phyloP scores from a whole-genome alignment of 2,888 invertebrate genomes.

The Eulithis testata region DNA sequence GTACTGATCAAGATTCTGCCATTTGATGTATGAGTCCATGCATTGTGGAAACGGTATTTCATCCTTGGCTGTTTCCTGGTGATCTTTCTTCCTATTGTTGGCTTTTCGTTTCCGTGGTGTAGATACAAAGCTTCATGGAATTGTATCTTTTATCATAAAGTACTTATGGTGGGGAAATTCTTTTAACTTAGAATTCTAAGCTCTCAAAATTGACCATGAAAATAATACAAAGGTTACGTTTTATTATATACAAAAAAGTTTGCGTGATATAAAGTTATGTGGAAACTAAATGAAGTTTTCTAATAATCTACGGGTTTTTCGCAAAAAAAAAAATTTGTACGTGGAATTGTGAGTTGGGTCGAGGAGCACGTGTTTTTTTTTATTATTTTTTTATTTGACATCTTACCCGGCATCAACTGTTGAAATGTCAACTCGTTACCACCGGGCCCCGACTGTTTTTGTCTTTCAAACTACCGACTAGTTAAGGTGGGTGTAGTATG shows the following conservation, averaged over 20 bases:
- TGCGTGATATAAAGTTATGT: too few relatives aligned
- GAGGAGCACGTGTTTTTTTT: too few relatives aligned
- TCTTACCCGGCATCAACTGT: background rate
- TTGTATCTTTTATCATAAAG: background rate
- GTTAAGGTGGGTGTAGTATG: conserved; percentile 55
- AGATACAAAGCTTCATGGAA: conserved; percentile 5
- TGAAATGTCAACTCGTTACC: conserved; percentile 45
- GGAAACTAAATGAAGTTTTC: too few relatives aligned
- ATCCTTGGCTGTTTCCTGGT: conserved; percentile 43
- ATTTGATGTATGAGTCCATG: conserved; percentile 28
- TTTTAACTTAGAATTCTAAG: too few relatives aligned
- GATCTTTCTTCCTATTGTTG: conserved; percentile 46
- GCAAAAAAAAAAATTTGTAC: too few relatives aligned
- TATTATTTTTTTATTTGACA: too few relatives aligned
- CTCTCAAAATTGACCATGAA: background rate
- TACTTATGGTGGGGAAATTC: too few relatives aligned
- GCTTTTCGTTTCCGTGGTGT: conserved; percentile 18
- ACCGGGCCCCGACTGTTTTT: conserved; percentile 32
- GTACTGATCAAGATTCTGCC: conserved; percentile 9
- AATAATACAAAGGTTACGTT: too few relatives aligned
- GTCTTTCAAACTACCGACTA: conserved; percentile 42
- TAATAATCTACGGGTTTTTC: too few relatives aligned
- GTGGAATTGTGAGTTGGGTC: too few relatives aligned
- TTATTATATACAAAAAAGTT: too few relatives aligned
- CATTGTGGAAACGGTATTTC: conserved; percentile 32